Base-by-base conservation (phyloP, 2,797 vertebrate genomes). In the Melanogrammus aeglefinus region DNA sequence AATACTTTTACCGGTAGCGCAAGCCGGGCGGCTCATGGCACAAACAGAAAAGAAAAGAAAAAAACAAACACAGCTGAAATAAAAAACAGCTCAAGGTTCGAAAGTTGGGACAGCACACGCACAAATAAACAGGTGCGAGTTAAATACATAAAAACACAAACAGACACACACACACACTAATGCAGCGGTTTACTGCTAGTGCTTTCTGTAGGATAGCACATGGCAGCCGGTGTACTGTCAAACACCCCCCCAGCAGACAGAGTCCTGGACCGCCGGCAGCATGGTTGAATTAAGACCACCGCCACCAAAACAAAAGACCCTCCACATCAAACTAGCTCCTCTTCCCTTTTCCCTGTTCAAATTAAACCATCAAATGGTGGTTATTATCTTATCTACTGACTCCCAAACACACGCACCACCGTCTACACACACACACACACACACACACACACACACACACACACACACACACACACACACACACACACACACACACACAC, bases 321-420 rank as follows among this genome's bases (percentile, higher is more conserved):
- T 73, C 79, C 86, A 80, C 6, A 77, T 75, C 0, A 76, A 57
- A 84, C 79, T 80, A 85, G 77, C 77, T 73, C 83, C 78, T 73
- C 69, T 38, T 80, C 81, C 78, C 80, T 24, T 81, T 79, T 84
- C 81, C 78, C 80, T 24, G 80, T 79, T 84, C 91, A 94, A 93
- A 91, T 93, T 90, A 94, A 93, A 94, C 90, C 86, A 91, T 94
- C 93, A 90, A 85, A 89, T 31, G 31, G 31, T 31, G 31, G 31
- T 31, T 31, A 31, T 31, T 31, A 31, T 31, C 3, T 31, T 31
- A 1, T 2, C 31, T 93, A 93, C 83, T 83, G 83, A 84, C 86
- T 82, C 21, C 31, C 31, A 33, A 16, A 35, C 31, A 93, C 88
- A 91, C 84, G 31, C 31, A 31, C 31, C 31, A 31, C 31, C 31